A percentile compares a stretch with the other conserved stretches of the same genome.
Conservation (phyloP, 1,140 invertebrate genomes). For the Apis florea region DNA sequence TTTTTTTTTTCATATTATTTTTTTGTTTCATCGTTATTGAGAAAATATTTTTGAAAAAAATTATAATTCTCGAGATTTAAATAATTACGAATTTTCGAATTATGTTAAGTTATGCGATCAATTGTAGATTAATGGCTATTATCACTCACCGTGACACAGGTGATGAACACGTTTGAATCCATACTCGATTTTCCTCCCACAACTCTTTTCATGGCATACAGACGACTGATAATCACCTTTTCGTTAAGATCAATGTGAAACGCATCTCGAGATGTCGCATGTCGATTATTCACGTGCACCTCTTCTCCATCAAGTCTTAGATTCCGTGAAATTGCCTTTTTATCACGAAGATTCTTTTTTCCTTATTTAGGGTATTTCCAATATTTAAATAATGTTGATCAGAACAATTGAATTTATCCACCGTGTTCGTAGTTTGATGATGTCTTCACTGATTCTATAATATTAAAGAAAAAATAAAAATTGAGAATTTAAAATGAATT, state of each 20-base stretch:
- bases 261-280: slow-evolving; percentile 12
- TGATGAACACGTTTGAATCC: slow-evolving; percentile 50
- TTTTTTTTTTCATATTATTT: too few relatives aligned
- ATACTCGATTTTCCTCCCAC: slow-evolving; percentile 49
- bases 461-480: neutral
- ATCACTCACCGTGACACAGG: slow-evolving; percentile 60
- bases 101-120: too few relatives aligned
- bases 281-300: neutral
- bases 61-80: too few relatives aligned
- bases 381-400: neutral
- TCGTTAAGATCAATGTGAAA: neutral
- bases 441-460: neutral
- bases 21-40: too few relatives aligned
- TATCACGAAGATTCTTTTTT: neutral
- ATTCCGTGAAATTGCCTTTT: neutral
- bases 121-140: neutral
- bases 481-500: neutral
- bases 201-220: neutral
- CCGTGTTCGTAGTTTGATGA: neutral
- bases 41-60: too few relatives aligned
- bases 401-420: neutral
- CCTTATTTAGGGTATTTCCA: neutral
- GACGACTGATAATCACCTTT: slow-evolving; percentile 26
- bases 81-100: too few relatives aligned
- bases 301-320: neutral